Percentiles rank a stretch among this genome's conserved stretches.
Conservation (phyloP, 1,140 invertebrate species). For the Drosophila bocqueti region DNA sequence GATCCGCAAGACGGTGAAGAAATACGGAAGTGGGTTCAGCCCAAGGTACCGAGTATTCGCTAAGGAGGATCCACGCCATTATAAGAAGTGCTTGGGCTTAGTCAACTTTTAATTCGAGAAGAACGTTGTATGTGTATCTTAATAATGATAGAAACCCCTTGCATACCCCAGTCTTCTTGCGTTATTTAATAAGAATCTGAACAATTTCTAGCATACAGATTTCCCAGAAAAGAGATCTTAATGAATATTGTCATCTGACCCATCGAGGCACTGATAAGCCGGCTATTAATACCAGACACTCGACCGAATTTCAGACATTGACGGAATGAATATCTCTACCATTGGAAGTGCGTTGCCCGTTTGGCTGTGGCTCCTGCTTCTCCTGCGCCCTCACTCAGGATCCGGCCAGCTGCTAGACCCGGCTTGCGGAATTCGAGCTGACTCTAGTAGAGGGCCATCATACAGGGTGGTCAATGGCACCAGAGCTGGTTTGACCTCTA, state of each 20-base stretch:
- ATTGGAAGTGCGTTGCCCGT: not conserved
- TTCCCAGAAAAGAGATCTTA: conserved; percentile 3
- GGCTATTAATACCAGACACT: not conserved
- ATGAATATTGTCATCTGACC: not conserved
- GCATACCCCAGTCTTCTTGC: not conserved
- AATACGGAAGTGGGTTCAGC: not conserved
- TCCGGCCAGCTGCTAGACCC: not conserved
- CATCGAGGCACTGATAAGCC: not conserved
- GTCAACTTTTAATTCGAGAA: not conserved
- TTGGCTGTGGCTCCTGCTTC: not conserved
- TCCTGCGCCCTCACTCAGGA: not conserved
- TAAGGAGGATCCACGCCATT: not conserved
- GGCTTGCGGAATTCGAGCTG: not conserved
- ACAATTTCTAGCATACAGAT: too few relatives aligned
- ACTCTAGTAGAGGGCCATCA: not conserved
- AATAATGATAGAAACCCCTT: not conserved
- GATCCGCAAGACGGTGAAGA: too few relatives aligned
- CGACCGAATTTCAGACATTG: not conserved
- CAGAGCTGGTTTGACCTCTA: not conserved
- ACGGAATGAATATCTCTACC: not conserved
- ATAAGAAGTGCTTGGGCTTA: not conserved
- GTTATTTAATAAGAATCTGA: too few relatives aligned
- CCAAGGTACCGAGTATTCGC: not conserved
- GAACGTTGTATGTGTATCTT: not conserved
- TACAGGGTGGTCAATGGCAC: not conserved